Evolutionary conservation across 2,797 vertebrate genomes (phyloP).

Genomic region (Fistularia tabacaria): DNA sequence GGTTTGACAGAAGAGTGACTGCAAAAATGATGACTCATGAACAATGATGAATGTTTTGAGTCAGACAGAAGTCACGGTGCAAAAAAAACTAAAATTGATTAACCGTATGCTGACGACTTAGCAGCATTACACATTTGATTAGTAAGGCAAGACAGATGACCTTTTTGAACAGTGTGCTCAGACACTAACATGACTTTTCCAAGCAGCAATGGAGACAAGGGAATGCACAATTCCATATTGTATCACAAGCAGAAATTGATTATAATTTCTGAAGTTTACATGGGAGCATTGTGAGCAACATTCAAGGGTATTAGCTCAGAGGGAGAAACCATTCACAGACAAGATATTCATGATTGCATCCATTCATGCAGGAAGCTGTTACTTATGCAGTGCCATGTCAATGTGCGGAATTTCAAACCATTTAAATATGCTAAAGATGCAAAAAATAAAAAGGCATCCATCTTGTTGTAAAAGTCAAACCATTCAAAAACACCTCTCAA

Average conservation of each 20-base stretch:
- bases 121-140: too few species aligned
- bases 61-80: too few species aligned
- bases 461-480: conserved; percentile 29
- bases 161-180: too few species aligned
- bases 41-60: too few species aligned
- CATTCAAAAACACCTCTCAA: conserved; percentile 27
- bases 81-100: too few species aligned
- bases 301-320: conserved; percentile 44
- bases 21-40: too few species aligned
- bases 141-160: too few species aligned
- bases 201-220: too few species aligned
- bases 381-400: conserved; percentile 44
- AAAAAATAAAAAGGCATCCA: conserved; percentile 32
- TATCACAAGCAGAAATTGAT: not conserved
- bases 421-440: conserved; percentile 41
- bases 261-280: conserved; percentile 25
- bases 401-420: conserved; percentile 45
- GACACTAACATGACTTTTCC: too few species aligned
- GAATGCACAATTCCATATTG: too few species aligned
- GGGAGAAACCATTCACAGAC: conserved; percentile 45
- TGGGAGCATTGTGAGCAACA: conserved; percentile 36
- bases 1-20: too few species aligned
- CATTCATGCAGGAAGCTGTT: conserved; percentile 54
- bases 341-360: conserved; percentile 55
- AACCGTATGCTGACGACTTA: too few species aligned